Evolutionary conservation across 2,888 invertebrate species (phyloP), one percentile per base, ranked within the genome.

Genomic region (Spisula solida): DNA sequence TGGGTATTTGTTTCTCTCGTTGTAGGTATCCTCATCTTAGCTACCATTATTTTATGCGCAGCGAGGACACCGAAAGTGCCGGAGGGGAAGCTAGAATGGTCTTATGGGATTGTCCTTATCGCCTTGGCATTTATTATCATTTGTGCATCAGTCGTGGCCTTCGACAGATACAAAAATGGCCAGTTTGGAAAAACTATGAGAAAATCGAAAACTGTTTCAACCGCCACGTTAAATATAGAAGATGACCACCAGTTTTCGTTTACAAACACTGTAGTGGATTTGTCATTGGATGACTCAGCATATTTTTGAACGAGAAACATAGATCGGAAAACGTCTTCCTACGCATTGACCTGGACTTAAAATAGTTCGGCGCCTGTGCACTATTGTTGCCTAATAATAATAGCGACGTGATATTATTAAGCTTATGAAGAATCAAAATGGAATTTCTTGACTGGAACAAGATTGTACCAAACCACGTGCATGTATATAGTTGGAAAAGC

Each of bases 91-190:
- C 82, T 92, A 34, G 92, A 89, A 70, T 92, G 92, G 92, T 88
- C 92, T 55, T 89, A 82, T 78, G 92, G 92, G 25, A 86, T 90
- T 70, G 88, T 81, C 70, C 83, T 92, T 34, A 84, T 92, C 20
- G 80, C 90, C 1, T 83, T 90, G 12, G 89, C 85, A 16, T 92
- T 90, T 81, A 66, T 84, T 75, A 47, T 90, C 10, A 79, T 90
- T 60, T 90, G 87, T 56, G 47, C 83, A 31, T 66, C 81, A n/a
- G 78, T 90, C 10, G 83, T 92, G 29, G 29, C 81, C 16, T 90
- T 89, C 55, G 89, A 89, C 75, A 79, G 81, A 48, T 89, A 87
- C 80, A 82, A 82, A 31, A 84, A 78, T 31, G 70, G 86, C 16
- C 81, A 87, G 18, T 81, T 85, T 41, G 92, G 92, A 14, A 90